Evolutionary conservation across 2,888 invertebrate genomes (phyloP).

Genomic region (Lasius fuliginosus): DNA sequence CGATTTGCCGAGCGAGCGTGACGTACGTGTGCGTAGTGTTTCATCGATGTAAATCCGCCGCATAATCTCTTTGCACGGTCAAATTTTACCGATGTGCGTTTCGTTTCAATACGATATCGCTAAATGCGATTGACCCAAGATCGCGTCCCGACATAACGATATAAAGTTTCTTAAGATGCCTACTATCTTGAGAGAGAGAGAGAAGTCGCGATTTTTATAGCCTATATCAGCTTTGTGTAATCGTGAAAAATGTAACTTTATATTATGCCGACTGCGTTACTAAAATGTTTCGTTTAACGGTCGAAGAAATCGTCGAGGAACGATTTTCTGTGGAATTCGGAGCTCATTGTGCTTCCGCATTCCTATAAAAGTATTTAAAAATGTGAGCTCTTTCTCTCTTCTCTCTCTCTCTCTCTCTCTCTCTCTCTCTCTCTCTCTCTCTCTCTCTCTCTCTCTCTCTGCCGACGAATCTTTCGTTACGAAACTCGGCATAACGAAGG

Average conservation of each 20-base stretch:
- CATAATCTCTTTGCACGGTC: slow-evolving; percentile 67
- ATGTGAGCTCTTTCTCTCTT: not conserved
- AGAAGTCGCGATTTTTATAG: not conserved
- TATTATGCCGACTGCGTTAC: not conserved
- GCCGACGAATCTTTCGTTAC: slow-evolving; percentile 53
- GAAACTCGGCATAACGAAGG: slow-evolving; percentile 67
- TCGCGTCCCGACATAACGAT: not conserved
- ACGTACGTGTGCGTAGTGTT: slow-evolving; percentile 64
- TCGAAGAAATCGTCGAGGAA: not conserved
- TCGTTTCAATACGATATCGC: slow-evolving; percentile 61
- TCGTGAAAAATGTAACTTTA: not conserved
- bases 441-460: not conserved
- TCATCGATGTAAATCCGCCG: slow-evolving; percentile 69
- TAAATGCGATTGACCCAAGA: slow-evolving; percentile 26
- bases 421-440: not conserved
- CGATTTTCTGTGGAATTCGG: slow-evolving; percentile 3
- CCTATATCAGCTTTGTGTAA: not conserved
- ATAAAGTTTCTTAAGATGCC: not conserved
- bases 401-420: not conserved
- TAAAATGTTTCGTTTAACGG: not conserved
- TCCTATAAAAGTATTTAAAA: slow-evolving; percentile 35
- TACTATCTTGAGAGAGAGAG: too few species aligned
- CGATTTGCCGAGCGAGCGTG: slow-evolving; percentile 25
- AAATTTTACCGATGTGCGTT: slow-evolving; percentile 63
- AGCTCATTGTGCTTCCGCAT: slow-evolving; percentile 18